Base-by-base conservation (phyloP, 2,888 invertebrate species). In the Sarcophaga carnaria region DNA sequence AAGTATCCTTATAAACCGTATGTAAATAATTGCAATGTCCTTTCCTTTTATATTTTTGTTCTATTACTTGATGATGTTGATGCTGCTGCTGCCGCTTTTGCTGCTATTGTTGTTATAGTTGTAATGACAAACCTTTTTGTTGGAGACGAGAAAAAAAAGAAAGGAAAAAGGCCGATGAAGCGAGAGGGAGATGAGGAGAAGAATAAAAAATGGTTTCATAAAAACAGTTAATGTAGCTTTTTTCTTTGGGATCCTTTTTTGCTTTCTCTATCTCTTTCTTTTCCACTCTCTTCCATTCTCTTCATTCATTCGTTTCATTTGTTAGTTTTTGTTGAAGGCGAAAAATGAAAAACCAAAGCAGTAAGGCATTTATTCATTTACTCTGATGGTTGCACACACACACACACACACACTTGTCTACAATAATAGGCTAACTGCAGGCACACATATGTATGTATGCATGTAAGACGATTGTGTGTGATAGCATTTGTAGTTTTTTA, bases 11-110 rank as follows among this genome's bases (percentile, higher is more conserved):
- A 75, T 80, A 87, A 81, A 84, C 60, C 87, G 83, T 87, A 87
- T 87, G 87, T 87, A 84, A 87, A 87, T 87, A 87, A 87, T 87
- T 87, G 87, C 87, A 84, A 80, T 87, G 37, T 37, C 37, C 37
- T 54, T 83, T 86, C 80, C 86, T 81, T 83, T 84, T 80, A 49
- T 11, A 75, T 84, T 80, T 80, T 10, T 59, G 64, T 77, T 66
- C 17, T 17, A 49, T 47, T 62, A 63, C 37, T 37, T 37, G 37
- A 37, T 37, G 37, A 37, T 10, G 37, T 8, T 37, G 37, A 6
- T 37, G 37, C 62, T 10, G 62, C 11, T 54, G 54, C 4, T 49
- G 14, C 49, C 1, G 62, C 62, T 62, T 4, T n/a, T 62, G 5
- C 17, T 62, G 6, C 6, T 20, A 6, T 80, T 71, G 22, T 25